These are phyloP conservation scores for Tipula helvola DNA, from an alignment of 2,888 invertebrate species.

Conservation along the genomic window DNA sequence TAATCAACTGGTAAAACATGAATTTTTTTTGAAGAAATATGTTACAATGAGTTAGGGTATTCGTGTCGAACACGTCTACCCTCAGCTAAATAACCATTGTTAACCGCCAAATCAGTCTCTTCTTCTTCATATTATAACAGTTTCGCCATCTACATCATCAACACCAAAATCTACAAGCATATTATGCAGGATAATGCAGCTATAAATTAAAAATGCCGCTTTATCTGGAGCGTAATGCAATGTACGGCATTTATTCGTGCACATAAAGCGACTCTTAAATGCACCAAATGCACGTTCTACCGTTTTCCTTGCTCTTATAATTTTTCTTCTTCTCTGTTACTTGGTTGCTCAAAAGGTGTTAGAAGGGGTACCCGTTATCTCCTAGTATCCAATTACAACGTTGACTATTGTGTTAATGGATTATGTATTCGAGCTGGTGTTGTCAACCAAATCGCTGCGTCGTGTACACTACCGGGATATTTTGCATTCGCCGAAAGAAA, in stretches of 20 bases:
- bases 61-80: neutral
- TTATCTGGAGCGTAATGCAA: neutral
- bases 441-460: too few species aligned
- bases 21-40: neutral
- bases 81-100: neutral
- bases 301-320: neutral
- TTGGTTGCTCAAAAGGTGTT: neutral
- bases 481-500: too few species aligned
- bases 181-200: neutral
- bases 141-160: neutral
- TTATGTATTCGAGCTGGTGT: too few species aligned
- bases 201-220: neutral
- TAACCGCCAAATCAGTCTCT: neutral
- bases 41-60: neutral
- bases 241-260: neutral
- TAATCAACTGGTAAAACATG: too few species aligned
- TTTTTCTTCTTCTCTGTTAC: neutral
- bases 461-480: too few species aligned
- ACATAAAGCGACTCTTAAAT: neutral
- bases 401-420: neutral
- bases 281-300: neutral
- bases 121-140: neutral
- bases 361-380: neutral
- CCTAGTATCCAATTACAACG: neutral
- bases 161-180: neutral